Percentiles rank a stretch among this genome's conserved stretches.
phyloP scores from a whole-genome alignment of 1,140 invertebrate genomes.

The Lutraria rhynchaena region DNA sequence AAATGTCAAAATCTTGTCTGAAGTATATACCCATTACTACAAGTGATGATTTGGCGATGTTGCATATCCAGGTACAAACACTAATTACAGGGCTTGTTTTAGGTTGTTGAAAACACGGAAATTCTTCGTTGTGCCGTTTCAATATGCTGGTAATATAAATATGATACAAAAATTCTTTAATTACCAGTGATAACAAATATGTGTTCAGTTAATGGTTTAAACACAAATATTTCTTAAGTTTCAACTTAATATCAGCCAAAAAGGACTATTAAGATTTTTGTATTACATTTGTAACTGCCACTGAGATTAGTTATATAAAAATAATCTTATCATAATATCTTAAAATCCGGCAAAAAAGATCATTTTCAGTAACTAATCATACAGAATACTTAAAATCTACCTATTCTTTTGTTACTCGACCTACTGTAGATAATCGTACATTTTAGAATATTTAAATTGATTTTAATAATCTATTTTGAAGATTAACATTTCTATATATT shows the following conservation, averaged over 20 bases:
- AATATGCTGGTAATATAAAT: no score
- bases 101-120: no score
- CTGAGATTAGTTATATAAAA: slow-evolving; percentile 3
- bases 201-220: no score
- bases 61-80: no score
- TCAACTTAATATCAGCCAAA: background rate
- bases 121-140: no score
- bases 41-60: no score
- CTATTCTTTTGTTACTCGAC: slow-evolving; percentile 7
- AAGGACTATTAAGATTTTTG: background rate
- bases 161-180: no score
- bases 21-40: no score
- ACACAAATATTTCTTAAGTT: no score
- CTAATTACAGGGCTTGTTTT: no score
- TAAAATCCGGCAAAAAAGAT: slow-evolving; percentile 20
- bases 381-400: slow-evolving; percentile 9
- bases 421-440: background rate
- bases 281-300: background rate
- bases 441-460: slow-evolving; percentile 7
- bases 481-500: slow-evolving; percentile 47
- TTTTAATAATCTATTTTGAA: slow-evolving; percentile 26
- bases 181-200: no score
- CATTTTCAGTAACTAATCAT: slow-evolving; percentile 7
- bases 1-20: no score
- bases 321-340: slow-evolving; percentile 3